These are phyloP conservation scores for Vannuccia rotundouncinata DNA, from an alignment of 2,888 invertebrate species.

Conservation along the genomic window DNA sequence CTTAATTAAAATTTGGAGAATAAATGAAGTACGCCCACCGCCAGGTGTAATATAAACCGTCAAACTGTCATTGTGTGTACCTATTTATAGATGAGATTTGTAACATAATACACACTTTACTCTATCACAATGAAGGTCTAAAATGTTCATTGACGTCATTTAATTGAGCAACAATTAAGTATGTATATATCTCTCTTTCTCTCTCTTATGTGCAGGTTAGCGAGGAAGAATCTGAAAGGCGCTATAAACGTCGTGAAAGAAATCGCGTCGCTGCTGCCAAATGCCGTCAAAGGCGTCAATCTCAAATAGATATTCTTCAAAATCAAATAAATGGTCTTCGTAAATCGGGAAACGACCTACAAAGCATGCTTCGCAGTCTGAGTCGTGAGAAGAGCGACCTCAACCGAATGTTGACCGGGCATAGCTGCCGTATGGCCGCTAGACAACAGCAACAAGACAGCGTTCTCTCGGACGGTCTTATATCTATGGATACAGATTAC, in stretches of 20 bases:
- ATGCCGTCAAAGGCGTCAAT: background rate
- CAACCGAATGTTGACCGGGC: background rate
- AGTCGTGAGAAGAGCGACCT: background rate
- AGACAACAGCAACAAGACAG: background rate
- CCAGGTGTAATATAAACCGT: too few relatives aligned
- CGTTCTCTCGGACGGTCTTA: background rate
- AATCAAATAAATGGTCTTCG: background rate
- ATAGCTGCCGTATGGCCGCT: background rate
- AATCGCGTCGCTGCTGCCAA: background rate
- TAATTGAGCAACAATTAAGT: too few relatives aligned
- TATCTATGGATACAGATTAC: background rate
- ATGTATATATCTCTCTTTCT: too few relatives aligned
- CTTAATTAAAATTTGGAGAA: too few relatives aligned
- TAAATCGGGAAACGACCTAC: background rate
- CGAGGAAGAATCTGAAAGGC: background rate
- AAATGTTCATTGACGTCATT: too few relatives aligned
- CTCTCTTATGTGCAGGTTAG: background rate
- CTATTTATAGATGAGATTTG: too few relatives aligned
- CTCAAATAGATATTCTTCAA: background rate
- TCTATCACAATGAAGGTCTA: too few relatives aligned
- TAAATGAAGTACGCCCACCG: too few relatives aligned
- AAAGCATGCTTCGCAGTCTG: background rate
- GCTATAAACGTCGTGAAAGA: background rate
- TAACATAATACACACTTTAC: too few relatives aligned
- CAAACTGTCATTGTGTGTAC: too few relatives aligned